Evolutionary conservation across 92 coral and sea anemone genomes (phyloP).

Genomic region (Isaurus tuberculatus): DNA sequence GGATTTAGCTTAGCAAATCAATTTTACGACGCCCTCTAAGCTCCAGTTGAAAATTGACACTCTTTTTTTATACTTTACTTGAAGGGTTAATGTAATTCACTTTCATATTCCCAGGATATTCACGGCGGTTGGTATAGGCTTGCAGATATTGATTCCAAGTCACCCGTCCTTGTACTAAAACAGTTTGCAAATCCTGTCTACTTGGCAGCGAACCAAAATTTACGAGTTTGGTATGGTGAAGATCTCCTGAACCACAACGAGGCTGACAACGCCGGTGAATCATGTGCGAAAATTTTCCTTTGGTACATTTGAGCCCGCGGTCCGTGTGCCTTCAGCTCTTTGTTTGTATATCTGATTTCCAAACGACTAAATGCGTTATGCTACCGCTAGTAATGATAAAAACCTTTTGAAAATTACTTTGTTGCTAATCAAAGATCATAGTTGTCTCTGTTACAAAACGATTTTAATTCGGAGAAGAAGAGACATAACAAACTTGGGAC

Average conservation of each 20-base stretch:
- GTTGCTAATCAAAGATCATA: no score
- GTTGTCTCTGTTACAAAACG: no score
- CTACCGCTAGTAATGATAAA: no score
- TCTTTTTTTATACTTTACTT: not conserved
- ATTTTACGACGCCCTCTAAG: no score
- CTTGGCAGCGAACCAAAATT: not conserved
- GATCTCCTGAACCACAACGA: slow-evolving; percentile 24
- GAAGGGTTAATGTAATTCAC: not conserved
- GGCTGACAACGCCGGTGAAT: not conserved
- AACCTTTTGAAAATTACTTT: no score
- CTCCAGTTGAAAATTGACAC: not conserved
- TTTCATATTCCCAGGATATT: not conserved
- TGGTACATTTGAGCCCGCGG: slow-evolving; percentile 22
- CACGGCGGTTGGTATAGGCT: slow-evolving; percentile 3
- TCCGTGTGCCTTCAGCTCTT: not conserved
- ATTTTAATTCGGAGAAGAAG: no score
- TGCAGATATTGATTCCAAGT: slow-evolving; percentile 12
- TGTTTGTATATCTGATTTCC: no score
- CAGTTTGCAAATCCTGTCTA: slow-evolving; percentile 24
- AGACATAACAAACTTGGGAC: no score
- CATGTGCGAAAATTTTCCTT: slow-evolving; percentile 2
- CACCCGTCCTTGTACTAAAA: slow-evolving; percentile 6
- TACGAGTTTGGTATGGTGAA: slow-evolving; percentile 38
- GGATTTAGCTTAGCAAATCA: no score
- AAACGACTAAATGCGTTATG: no score